Evolutionary conservation across 2,888 invertebrate genomes (phyloP).

Genomic region (Idaea aversata): DNA sequence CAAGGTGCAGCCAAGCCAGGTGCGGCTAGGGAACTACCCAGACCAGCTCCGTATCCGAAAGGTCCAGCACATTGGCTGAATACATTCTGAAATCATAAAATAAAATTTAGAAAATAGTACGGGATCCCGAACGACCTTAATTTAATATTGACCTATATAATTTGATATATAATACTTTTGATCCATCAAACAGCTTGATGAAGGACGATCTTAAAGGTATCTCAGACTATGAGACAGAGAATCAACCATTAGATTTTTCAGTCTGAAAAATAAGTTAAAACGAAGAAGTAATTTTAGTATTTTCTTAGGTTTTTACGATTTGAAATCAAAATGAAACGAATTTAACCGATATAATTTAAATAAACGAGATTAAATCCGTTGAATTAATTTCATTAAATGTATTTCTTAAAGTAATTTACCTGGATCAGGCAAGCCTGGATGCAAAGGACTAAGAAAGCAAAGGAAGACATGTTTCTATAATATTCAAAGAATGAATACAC

Average conservation of each 20-base stretch:
- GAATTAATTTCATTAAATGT: background rate
- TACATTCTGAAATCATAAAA: conserved; percentile 12
- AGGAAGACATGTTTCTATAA: conserved; percentile 34
- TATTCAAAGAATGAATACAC: conserved; percentile 2
- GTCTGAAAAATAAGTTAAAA: no score
- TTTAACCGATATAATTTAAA: background rate
- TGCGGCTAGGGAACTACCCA: conserved; percentile 4
- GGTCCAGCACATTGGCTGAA: conserved; percentile 13
- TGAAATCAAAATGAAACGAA: background rate
- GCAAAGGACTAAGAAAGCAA: conserved; percentile 31
- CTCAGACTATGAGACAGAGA: no score
- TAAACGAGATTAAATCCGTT: background rate
- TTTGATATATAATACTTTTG: no score
- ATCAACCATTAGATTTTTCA: no score
- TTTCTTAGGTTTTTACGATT: no score
- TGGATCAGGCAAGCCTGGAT: conserved; percentile 43
- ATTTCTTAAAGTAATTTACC: conserved; percentile 23
- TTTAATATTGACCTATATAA: no score
- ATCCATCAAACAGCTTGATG: no score
- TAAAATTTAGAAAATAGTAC: background rate
- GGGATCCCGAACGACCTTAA: background rate
- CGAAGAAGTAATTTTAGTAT: no score
- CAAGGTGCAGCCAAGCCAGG: conserved; percentile 9
- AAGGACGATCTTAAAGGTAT: no score
- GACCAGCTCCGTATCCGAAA: conserved; percentile 10